Percentiles rank a stretch among this genome's conserved stretches.
Conservation (phyloP, 2,888 invertebrate species). For the Apamea sordens region DNA sequence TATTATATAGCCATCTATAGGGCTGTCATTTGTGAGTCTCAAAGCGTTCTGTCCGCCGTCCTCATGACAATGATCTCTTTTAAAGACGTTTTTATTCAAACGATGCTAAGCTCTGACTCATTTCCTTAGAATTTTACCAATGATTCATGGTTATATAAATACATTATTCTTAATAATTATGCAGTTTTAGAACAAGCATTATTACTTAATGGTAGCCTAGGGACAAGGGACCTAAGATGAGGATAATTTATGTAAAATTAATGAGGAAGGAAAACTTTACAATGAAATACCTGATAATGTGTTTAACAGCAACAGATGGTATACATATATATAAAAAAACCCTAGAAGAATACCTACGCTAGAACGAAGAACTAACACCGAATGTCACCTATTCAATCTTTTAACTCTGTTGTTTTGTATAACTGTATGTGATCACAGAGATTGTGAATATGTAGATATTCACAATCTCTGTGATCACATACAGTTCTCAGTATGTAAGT, state of each 20-base stretch:
- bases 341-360: too few relatives aligned
- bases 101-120: constrained; percentile 59
- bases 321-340: too few relatives aligned
- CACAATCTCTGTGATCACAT: too few relatives aligned
- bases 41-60: constrained; percentile 59
- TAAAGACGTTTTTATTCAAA: constrained; percentile 60
- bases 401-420: too few relatives aligned
- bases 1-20: constrained; percentile 43
- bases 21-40: constrained; percentile 51
- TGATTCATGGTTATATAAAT: constrained; percentile 56
- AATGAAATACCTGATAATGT: too few relatives aligned
- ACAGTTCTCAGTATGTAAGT: too few relatives aligned
- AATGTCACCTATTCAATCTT: too few relatives aligned
- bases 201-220: not conserved
- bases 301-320: too few relatives aligned
- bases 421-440: too few relatives aligned
- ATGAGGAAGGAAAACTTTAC: too few relatives aligned
- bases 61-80: constrained; percentile 66
- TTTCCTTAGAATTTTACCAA: constrained; percentile 52
- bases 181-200: not conserved
- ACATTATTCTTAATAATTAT: not conserved
- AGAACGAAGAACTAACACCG: too few relatives aligned
- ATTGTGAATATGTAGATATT: too few relatives aligned
- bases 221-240: not conserved
- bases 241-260: not conserved